Conservation (phyloP, 2,797 vertebrate genomes). For the Erpetoichthys calabaricus region DNA sequence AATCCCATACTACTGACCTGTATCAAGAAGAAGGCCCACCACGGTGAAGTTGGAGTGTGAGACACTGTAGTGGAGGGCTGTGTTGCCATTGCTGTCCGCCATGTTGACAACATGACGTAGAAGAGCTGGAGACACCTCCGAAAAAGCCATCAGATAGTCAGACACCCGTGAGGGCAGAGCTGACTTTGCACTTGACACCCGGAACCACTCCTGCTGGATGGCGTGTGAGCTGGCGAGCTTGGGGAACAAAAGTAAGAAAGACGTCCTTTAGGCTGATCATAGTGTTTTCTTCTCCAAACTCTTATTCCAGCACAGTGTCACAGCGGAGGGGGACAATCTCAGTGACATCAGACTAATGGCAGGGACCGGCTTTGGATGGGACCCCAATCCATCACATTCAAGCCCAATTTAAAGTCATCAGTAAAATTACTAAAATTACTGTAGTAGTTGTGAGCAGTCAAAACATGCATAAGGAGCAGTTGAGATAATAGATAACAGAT, state of each 20-base stretch:
- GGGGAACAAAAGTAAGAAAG: background rate
- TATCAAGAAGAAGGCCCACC: conserved; percentile 72
- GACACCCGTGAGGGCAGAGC: conserved; percentile 54
- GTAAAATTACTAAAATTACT: too few relatives aligned
- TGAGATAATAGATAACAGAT: too few relatives aligned
- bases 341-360: background rate
- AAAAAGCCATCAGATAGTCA: conserved; percentile 64
- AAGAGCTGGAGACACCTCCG: conserved; percentile 55
- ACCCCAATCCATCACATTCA: rapidly evolving
- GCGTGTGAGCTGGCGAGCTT: conserved; percentile 67
- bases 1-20: conserved; percentile 43
- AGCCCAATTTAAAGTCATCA: too few relatives aligned
- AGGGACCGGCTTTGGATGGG: background rate
- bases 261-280: background rate
- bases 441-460: too few relatives aligned
- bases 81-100: conserved; percentile 84
- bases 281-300: background rate
- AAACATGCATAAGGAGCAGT: too few relatives aligned
- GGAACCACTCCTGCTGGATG: conserved; percentile 85
- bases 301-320: background rate
- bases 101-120: conserved; percentile 77
- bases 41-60: conserved; percentile 89
- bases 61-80: conserved; percentile 88
- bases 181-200: conserved; percentile 75
- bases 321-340: background rate